Base-by-base conservation (phyloP, 2,797 vertebrate genomes). In the Amblyraja radiata region DNA sequence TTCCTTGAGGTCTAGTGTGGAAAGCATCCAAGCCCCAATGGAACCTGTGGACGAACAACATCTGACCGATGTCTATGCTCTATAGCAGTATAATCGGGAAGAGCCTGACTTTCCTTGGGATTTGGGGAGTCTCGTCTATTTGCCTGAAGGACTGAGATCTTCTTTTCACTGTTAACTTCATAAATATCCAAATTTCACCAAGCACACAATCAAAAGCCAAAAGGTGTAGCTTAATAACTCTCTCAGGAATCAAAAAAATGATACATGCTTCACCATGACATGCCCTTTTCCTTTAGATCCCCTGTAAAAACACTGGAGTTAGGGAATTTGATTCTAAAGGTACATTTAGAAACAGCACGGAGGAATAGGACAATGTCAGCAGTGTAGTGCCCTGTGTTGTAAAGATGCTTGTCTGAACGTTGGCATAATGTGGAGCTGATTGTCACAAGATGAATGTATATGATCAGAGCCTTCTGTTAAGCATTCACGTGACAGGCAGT, bases 101-200 rank as follows among this genome's bases (percentile, higher is more conserved):
- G 71, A 23, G 68, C 28, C 71, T 92, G 39, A 46, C 36, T 92
- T 92, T 92, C 71, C 71, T 16, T 28, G 90, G 71, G 39, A 76
- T 92, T 21, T 92, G 36, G 71, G 71, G 68, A 92, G 71, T 11
- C 39, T 74, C n/a, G 39, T 73, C n/a, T 92, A 54, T 39, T 92
- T 73, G 68, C 90, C 90, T 92, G 39, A 76, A 46, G 90, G 90
- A 54, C 58, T 25, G 71, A 71, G 68, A 54, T 92, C 90, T 92
- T 92, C 92, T 76, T 92, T 92, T 92, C 90, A 58, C 21, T 76
- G 68, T 92, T 73, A 92, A 92, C 90, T 76, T 92, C 71, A 92
- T 92, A 76, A 92, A 92, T 92, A 76, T 92, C 71, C 90, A 74
- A 92, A 76, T 92, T 76, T 92, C 68, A 92, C 16, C 23, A 54